Conservation (phyloP, 2,797 vertebrate species). For the Picus viridis region DNA sequence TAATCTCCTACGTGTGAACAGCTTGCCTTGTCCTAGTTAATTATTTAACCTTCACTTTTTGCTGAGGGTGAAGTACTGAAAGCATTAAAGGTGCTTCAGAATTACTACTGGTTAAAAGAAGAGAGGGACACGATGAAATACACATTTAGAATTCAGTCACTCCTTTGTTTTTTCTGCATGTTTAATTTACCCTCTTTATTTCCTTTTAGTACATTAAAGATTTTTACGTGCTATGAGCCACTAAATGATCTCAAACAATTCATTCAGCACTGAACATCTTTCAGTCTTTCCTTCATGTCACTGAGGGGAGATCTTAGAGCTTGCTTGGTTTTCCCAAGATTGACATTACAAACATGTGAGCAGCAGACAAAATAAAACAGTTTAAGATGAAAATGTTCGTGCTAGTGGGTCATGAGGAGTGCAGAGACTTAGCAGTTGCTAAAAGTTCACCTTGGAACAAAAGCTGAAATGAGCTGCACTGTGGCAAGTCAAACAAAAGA, state of each 20-base stretch:
- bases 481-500: constrained; percentile 21
- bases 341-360: background rate
- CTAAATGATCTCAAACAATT: background rate
- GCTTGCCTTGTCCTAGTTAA: constrained; percentile 65
- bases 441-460: constrained; percentile 15
- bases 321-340: background rate
- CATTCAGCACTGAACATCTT: background rate
- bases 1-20: constrained; percentile 55
- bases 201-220: background rate
- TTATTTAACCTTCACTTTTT: constrained; percentile 63
- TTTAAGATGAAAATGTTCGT: constrained; percentile 4
- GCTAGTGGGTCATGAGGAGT: background rate
- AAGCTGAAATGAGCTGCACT: constrained; percentile 18
- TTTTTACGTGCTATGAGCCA: background rate
- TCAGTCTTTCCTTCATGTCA: background rate
- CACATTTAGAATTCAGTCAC: background rate
- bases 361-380: constrained; percentile 20
- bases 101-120: constrained; percentile 59
- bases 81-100: constrained; percentile 25
- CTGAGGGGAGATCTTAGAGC: background rate
- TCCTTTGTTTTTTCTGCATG: background rate
- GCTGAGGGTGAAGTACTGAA: constrained; percentile 37
- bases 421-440: constrained; percentile 15
- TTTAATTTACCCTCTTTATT: background rate
- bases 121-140: constrained; percentile 16